Conservation (phyloP, 53 echinoderm and acorn worm species). For the Apostichopus leukothele region DNA sequence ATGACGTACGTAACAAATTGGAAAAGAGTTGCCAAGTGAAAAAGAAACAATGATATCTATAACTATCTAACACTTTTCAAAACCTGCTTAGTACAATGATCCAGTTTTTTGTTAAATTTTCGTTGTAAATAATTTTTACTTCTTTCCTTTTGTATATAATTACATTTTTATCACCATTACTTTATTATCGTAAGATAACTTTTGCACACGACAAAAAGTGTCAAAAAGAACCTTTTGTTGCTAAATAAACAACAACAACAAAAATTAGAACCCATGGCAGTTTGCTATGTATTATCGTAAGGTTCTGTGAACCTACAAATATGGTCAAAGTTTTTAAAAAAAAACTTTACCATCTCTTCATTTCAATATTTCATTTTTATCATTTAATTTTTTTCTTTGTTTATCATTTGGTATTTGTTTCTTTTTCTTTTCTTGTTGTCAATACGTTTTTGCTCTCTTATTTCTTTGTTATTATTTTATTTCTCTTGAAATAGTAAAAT, state of each 20-base stretch:
- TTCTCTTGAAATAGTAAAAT: not conserved
- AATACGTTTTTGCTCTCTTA: not conserved
- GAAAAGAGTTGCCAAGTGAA: too few species aligned
- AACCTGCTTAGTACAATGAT: too few species aligned
- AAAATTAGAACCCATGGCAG: slow-evolving; percentile 39
- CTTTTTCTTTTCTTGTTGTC: not conserved
- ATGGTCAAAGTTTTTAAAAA: slow-evolving; percentile 6
- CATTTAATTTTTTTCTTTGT: not conserved
- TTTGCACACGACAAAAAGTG: slow-evolving; percentile 1
- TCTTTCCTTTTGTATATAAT: not conserved
- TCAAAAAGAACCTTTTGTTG: slow-evolving; percentile 34
- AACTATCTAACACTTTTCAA: too few species aligned
- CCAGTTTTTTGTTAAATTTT: not conserved
- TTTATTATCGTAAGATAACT: not conserved
- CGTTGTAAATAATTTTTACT: not conserved
- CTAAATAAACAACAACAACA: slow-evolving; percentile 25
- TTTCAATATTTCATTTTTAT: not conserved
- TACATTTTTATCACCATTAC: not conserved
- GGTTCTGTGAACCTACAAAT: slow-evolving; percentile 46
- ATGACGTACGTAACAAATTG: too few species aligned
- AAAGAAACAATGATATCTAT: too few species aligned
- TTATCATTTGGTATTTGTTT: not conserved
- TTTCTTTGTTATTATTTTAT: not conserved
- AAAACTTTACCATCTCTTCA: slow-evolving; percentile 12
- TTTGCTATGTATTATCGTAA: slow-evolving; percentile 31